A percentile compares a stretch with the other conserved stretches of the same genome.
Evolutionary conservation across 2,113 vertebrate genomes (phyloP).

Genomic region (Cyprinodon tularosa): DNA sequence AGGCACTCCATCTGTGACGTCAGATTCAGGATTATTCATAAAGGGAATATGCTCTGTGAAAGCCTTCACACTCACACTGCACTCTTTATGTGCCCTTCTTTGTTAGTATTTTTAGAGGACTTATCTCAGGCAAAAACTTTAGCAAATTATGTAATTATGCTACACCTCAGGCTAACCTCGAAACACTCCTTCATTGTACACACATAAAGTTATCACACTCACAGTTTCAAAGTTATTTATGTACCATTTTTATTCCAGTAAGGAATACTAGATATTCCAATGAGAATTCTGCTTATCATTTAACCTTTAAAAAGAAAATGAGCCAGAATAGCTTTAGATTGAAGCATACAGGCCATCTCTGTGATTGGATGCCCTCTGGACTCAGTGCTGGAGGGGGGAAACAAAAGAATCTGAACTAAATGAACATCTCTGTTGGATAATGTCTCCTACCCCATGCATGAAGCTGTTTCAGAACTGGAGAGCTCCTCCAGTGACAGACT

Average conservation of each 20-base stretch:
- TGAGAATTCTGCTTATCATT: background rate
- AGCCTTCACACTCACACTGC: conserved; percentile 26
- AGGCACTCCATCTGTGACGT: conserved; percentile 53
- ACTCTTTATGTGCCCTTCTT: background rate
- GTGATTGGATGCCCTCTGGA: no score
- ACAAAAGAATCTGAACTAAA: no score
- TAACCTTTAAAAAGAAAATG: background rate
- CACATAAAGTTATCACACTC: background rate
- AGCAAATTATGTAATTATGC: background rate
- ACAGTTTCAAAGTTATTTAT: no score
- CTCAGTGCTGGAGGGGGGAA: no score
- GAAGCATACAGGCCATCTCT: no score
- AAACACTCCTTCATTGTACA: background rate
- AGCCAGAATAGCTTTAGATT: background rate
- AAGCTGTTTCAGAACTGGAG: no score
- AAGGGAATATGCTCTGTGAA: conserved; percentile 37
- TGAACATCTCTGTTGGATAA: no score
- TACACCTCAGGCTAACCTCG: background rate
- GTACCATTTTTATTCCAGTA: background rate
- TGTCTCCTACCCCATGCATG: no score
- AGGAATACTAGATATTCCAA: background rate
- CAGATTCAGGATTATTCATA: conserved; percentile 65
- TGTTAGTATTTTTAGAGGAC: background rate
- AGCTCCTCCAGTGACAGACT: no score
- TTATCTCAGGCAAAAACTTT: background rate